Percentiles rank a stretch among this genome's conserved stretches.
Evolutionary conservation across 2,797 vertebrate genomes (phyloP).

Genomic region (Bufotes viridis): DNA sequence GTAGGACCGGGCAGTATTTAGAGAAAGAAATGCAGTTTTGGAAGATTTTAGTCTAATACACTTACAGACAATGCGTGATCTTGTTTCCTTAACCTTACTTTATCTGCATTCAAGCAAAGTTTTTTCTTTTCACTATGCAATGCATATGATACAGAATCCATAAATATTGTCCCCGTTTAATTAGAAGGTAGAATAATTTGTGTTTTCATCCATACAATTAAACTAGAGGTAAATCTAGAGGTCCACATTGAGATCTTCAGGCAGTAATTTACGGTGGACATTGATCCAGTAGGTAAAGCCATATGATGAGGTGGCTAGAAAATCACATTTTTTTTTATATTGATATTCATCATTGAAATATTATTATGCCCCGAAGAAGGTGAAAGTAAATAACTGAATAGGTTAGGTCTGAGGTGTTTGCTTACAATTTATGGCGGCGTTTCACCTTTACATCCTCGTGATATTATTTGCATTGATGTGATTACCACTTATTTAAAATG

Average conservation of each 20-base stretch:
- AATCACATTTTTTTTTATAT: slow-evolving; percentile 15
- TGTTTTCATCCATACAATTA: slow-evolving; percentile 66
- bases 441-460: neutral
- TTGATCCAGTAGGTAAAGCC: slow-evolving; percentile 40
- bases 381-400: neutral
- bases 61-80: neutral
- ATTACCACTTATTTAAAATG: neutral
- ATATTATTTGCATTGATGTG: slow-evolving; percentile 4
- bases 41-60: neutral
- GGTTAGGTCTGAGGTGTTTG: neutral
- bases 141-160: slow-evolving; percentile 5
- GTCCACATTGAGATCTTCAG: slow-evolving; percentile 59
- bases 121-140: neutral
- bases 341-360: slow-evolving; percentile 39
- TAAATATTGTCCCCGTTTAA: slow-evolving; percentile 48
- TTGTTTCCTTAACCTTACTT: neutral
- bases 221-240: slow-evolving; percentile 62
- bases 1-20: neutral
- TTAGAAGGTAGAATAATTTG: slow-evolving; percentile 67
- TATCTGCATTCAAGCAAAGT: neutral
- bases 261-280: slow-evolving; percentile 50
- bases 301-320: neutral
- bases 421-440: slow-evolving; percentile 2
- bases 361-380: slow-evolving; percentile 15
- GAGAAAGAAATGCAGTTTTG: neutral